A percentile compares a stretch with the other conserved stretches of the same genome.
phyloP scores from a whole-genome alignment of 2,797 vertebrate genomes.

The Oryzias sinensis region DNA sequence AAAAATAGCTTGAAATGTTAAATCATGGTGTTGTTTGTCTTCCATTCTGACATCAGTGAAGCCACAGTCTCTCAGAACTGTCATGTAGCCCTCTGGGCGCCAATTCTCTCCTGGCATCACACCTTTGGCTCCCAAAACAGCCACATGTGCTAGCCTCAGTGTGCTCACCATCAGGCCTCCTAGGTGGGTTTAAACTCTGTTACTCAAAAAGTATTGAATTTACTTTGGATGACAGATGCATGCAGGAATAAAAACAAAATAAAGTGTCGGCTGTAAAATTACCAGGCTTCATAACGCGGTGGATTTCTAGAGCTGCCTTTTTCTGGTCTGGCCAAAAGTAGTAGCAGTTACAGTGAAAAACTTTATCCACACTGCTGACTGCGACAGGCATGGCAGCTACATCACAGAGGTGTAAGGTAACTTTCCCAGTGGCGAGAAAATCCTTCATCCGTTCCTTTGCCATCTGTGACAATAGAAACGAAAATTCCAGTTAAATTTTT shows the following conservation, averaged over 20 bases:
- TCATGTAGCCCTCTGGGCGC: slow-evolving; percentile 70
- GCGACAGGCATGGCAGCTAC: slow-evolving; percentile 69
- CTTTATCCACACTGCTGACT: slow-evolving; percentile 71
- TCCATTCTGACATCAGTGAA: slow-evolving; percentile 71
- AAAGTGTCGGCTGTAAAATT: not conserved
- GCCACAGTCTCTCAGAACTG: slow-evolving; percentile 65
- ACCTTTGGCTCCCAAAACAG: slow-evolving; percentile 32
- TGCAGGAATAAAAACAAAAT: not conserved
- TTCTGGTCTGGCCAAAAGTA: slow-evolving; percentile 79
- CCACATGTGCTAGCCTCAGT: slow-evolving; percentile 41
- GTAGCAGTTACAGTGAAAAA: slow-evolving; percentile 82
- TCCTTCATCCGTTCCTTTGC: slow-evolving; percentile 60
- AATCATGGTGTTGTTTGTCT: slow-evolving; percentile 33
- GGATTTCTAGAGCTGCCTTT: slow-evolving; percentile 61
- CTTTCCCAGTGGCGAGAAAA: slow-evolving; percentile 62
- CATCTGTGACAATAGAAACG: slow-evolving; percentile 38
- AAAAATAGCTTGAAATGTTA: slow-evolving; percentile 70
- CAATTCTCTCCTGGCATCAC: slow-evolving; percentile 60
- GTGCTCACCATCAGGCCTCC: slow-evolving; percentile 74
- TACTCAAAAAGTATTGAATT: not conserved
- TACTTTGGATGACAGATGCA: not conserved
- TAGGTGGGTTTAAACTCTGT: slow-evolving; percentile 22
- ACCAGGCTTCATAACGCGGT: slow-evolving; percentile 80
- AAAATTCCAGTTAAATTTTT: not conserved
- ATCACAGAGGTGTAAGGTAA: slow-evolving; percentile 63